phyloP scores from a whole-genome alignment of 2,888 invertebrate genomes.

The Dynastes maya region DNA sequence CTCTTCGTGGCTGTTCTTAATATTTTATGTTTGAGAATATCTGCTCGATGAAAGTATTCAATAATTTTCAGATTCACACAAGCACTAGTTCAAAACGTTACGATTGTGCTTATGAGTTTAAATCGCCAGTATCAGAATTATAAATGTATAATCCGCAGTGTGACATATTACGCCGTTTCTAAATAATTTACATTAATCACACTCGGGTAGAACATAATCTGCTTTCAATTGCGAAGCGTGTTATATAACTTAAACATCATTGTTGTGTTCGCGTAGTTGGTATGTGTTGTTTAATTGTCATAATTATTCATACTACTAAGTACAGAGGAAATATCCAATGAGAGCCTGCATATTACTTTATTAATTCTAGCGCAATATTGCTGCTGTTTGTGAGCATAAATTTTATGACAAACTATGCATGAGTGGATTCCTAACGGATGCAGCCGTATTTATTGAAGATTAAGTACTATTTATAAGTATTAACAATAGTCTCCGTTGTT shows the following conservation, averaged over 20 bases:
- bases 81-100: too few relatives aligned
- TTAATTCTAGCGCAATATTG: background rate
- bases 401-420: background rate
- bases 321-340: background rate
- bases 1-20: too few relatives aligned
- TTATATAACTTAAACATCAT: background rate
- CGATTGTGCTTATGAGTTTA: too few relatives aligned
- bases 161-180: too few relatives aligned
- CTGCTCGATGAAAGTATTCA: too few relatives aligned
- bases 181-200: too few relatives aligned
- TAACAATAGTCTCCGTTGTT: background rate
- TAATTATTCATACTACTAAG: conserved; percentile 6
- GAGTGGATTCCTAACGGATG: background rate
- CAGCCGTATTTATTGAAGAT: conserved; percentile 1
- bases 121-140: too few relatives aligned
- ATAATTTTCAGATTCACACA: too few relatives aligned
- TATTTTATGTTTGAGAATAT: too few relatives aligned
- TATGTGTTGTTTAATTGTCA: background rate
- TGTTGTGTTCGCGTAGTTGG: background rate
- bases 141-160: too few relatives aligned
- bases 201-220: too few relatives aligned
- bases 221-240: background rate
- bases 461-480: background rate
- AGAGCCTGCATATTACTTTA: conserved; percentile 5
- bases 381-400: background rate